Evolutionary conservation across 2,888 invertebrate genomes (phyloP), one percentile per base, ranked within the genome.

Genomic region (Griposia aprilina): DNA sequence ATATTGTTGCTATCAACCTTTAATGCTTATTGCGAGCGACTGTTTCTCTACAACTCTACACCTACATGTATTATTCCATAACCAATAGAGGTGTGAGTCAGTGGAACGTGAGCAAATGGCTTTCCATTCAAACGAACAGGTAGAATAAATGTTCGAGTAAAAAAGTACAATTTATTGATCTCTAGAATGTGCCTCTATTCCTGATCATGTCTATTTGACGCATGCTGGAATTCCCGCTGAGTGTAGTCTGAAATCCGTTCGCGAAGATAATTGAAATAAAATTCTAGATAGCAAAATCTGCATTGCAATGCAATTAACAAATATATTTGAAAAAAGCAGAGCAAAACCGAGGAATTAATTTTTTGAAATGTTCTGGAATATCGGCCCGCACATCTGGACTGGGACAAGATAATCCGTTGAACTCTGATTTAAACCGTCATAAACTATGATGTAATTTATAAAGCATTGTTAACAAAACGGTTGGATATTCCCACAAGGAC

Each of bases 401-500:
- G 15, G 17, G 48, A 50, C 45, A 66, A 48, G 50, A 74, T 52
- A 81, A 69, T 67, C 59, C 72, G 59, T 72, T 74, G 30, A 81
- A 81, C 63, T 76, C 63, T n/a, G 55, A 72, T 80, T 78, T 11
- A 74, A 83, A 74, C 75, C 48, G 62, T 66, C 74, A 74, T 79
- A 67, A 82, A 82, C 45, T 78, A 83, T 87, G 81, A 87, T 78
- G 87, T 86, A 77, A 88, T 80, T 57, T 63, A 66, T 74, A 52
- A 70, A 80, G 72, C 68, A 83, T 83, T 71, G 71, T 82, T 77
- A 75, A 68, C 26, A 66, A 83, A 76, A 84, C 82, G 73, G 80
- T 80, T 88, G 70, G 70, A 82, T 82, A 74, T 89, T 87, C 90
- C 84, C 87, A 88, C 88, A 84, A 84, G 84, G 80, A 82, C 78